Evolutionary conservation across 2,888 invertebrate species (phyloP), one percentile per base, ranked within the genome.

Genomic region (Trachelus stipa): DNA sequence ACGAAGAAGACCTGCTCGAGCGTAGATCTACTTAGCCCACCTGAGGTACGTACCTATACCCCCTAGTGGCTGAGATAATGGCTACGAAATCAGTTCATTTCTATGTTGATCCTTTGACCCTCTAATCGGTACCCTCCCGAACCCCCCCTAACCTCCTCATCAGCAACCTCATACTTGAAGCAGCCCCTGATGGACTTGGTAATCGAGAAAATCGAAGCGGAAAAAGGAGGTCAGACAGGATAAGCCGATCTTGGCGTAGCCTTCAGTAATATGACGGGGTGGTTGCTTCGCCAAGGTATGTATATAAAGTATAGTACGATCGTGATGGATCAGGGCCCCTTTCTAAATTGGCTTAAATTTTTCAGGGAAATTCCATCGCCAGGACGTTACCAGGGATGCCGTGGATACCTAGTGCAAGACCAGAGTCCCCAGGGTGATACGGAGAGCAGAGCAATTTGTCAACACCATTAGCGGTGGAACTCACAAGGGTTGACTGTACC

Each of bases 1-100:
- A 68, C 76, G 73, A 73, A 33, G 35, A 12, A 23, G 30, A 34
- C 35, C 40, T 34, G 30, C 33, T 40, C 68, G 76, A 73, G 34
- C n/a, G 76, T 68, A 56, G 23, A 71, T 23, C 9, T 23, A 56
- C 56, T 56, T 9, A 56, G 56, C 23, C 56, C 23, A 56, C 56
- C 23, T 73, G n/a, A 73, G 34, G 35, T 33, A 69, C 12, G 75
- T 69, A 31, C 34, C 34, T 79, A 69, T n/a, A 31, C 9, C n/a
- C 35, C 40, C 76, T 74, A 79, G 80, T 82, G 83, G 84, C 83
- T 82, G 87, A 90, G 90, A 91, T 91, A 91, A 91, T 91, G 89
- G 90, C 89, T 91, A 90, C 90, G 88, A 91, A 91, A 91, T 91
- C 90, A 91, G 91, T 91, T 91, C 91, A 90, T 91, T 91, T 91